phyloP scores from a whole-genome alignment of 2,797 vertebrate species.

The Cygnus olor region DNA sequence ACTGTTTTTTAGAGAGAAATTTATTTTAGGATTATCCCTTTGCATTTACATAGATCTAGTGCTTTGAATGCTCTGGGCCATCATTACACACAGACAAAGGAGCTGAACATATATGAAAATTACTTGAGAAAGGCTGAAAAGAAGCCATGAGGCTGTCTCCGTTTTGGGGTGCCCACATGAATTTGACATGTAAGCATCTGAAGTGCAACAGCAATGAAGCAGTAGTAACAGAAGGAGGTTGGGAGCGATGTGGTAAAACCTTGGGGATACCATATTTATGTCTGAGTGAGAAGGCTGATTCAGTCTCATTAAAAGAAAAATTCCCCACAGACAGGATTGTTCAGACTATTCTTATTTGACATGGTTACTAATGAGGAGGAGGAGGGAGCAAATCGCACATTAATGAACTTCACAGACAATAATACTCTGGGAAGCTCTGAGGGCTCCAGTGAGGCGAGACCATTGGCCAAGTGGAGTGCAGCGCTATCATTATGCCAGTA shows the following conservation, averaged over 20 bases:
- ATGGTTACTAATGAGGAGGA: conserved; percentile 50
- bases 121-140: background rate
- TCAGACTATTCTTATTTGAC: conserved; percentile 38
- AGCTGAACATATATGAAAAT: background rate
- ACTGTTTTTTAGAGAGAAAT: background rate
- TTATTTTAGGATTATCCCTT: background rate
- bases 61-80: background rate
- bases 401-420: conserved; percentile 35
- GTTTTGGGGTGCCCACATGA: background rate
- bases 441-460: background rate
- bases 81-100: background rate
- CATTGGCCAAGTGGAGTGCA: background rate
- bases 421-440: background rate
- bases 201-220: background rate
- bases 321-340: conserved; percentile 11
- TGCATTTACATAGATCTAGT: background rate
- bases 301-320: conserved; percentile 50
- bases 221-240: background rate
- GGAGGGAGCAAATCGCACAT: conserved; percentile 9
- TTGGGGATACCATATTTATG: background rate
- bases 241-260: background rate
- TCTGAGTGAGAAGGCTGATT: conserved; percentile 12
- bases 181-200: background rate
- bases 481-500: background rate
- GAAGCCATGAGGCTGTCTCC: background rate